phyloP scores from a whole-genome alignment of 1,140 invertebrate species.

The Aphelenchoides fujianensis region DNA sequence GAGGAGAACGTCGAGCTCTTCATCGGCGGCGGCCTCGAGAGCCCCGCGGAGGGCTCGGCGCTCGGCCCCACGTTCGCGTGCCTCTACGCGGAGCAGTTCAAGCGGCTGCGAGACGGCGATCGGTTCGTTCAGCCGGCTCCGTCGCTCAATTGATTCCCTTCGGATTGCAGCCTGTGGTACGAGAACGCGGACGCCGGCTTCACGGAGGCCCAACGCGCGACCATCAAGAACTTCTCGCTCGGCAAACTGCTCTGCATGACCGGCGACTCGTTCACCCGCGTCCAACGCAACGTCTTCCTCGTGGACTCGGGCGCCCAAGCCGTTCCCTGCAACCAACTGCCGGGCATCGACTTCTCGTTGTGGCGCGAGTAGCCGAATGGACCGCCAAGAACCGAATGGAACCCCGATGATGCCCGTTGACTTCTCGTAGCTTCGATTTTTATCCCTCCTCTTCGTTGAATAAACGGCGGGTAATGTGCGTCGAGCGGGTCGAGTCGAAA shows the following conservation, averaged over 20 bases:
- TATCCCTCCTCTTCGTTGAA: no score
- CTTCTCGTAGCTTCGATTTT: no score
- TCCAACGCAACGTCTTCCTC: constrained; percentile 43
- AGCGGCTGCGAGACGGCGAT: constrained; percentile 44
- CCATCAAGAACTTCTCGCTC: constrained; percentile 32
- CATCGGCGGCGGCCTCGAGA: constrained; percentile 48
- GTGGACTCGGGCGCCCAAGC: constrained; percentile 44
- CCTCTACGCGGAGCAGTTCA: constrained; percentile 48
- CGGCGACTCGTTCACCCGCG: constrained; percentile 39
- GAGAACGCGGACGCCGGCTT: constrained; percentile 33
- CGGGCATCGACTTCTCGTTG: constrained; percentile 26
- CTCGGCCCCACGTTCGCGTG: constrained; percentile 52
- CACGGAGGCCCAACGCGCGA: constrained; percentile 22
- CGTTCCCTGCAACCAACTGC: constrained; percentile 34
- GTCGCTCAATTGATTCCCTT: no score
- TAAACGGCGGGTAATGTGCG: no score
- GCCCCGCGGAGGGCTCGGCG: constrained; percentile 34
- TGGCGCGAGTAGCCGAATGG: constrained; percentile 37
- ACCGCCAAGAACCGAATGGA: no score
- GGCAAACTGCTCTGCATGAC: constrained; percentile 39
- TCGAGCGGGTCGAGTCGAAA: no score
- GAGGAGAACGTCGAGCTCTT: constrained; percentile 44
- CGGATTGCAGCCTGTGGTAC: constrained; percentile 37
- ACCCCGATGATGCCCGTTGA: no score
- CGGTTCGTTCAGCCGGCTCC: constrained; percentile 22